Conservation (phyloP, 2,113 vertebrate species). For the Eleginops maclovinus region DNA sequence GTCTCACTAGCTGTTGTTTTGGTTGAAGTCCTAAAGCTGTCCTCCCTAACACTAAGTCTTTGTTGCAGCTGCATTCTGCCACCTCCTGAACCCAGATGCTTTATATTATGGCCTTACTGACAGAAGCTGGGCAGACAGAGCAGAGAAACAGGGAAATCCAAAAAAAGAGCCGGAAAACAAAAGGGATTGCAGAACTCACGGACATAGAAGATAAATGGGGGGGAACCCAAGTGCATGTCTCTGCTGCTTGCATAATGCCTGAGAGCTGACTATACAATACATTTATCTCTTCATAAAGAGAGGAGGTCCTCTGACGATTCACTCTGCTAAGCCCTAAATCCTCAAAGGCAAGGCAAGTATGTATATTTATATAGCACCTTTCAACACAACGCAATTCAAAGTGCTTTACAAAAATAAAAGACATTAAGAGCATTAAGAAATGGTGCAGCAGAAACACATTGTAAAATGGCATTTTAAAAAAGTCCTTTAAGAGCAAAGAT, state of each 20-base stretch:
- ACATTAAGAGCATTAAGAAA: too few relatives aligned
- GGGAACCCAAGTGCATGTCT: constrained; percentile 3
- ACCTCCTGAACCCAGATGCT: neutral
- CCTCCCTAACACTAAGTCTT: constrained; percentile 14
- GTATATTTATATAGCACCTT: too few relatives aligned
- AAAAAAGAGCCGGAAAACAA: neutral
- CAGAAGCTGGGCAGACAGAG: constrained; percentile 22
- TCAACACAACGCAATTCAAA: too few relatives aligned
- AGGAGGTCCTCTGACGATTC: neutral
- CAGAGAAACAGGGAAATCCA: constrained; percentile 27
- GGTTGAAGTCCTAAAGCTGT: constrained; percentile 31
- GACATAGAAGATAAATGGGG: constrained; percentile 10
- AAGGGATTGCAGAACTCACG: neutral
- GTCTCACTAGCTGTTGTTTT: neutral
- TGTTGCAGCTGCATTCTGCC: constrained; percentile 5
- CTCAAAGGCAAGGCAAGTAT: too few relatives aligned
- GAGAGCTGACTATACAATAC: constrained; percentile 13
- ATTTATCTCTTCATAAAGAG: constrained; percentile 1
- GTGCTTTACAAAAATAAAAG: too few relatives aligned
- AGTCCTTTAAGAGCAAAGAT: too few relatives aligned
- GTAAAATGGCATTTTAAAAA: too few relatives aligned
- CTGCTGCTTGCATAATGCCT: constrained; percentile 43
- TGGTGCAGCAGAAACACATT: too few relatives aligned
- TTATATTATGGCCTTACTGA: constrained; percentile 14
- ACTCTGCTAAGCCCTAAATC: neutral